phyloP scores from a whole-genome alignment of 2,888 invertebrate species.

The Aphidoletes aphidimyza region DNA sequence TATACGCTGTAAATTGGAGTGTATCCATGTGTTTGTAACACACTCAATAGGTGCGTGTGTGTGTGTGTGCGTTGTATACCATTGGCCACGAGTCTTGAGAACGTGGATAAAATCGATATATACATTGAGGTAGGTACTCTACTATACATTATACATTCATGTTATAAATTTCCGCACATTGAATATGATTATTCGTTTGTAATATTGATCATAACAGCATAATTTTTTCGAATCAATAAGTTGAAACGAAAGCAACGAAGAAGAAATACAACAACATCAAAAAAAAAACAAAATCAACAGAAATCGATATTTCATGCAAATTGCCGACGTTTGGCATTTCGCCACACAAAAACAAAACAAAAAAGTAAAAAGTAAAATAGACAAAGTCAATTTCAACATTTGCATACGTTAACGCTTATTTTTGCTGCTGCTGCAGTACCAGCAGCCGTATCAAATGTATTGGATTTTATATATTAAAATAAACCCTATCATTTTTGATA shows the following conservation, averaged over 20 bases:
- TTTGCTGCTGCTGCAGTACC: too few species aligned
- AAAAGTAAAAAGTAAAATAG: too few species aligned
- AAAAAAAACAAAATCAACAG: background rate
- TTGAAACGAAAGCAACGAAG: background rate
- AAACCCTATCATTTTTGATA: too few species aligned
- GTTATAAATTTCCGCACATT: background rate
- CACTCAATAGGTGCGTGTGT: too few species aligned
- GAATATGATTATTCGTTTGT: too few species aligned
- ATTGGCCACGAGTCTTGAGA: background rate
- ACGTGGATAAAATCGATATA: constrained; percentile 38
- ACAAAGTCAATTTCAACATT: background rate
- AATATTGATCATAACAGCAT: too few species aligned
- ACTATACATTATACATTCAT: background rate
- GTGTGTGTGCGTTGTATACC: background rate
- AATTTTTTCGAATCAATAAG: too few species aligned
- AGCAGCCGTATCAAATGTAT: too few species aligned
- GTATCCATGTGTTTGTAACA: background rate
- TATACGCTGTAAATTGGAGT: too few species aligned
- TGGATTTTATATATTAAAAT: too few species aligned
- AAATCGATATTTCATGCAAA: constrained; percentile 39
- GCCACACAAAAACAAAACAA: background rate
- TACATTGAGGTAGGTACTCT: constrained; percentile 11
- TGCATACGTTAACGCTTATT: background rate
- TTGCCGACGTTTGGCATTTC: background rate
- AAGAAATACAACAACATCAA: background rate